A percentile compares a stretch with the other conserved stretches of the same genome.
These are phyloP conservation scores for Macrophya annulata DNA, from an alignment of 2,888 invertebrate species.

Conservation along the genomic window DNA sequence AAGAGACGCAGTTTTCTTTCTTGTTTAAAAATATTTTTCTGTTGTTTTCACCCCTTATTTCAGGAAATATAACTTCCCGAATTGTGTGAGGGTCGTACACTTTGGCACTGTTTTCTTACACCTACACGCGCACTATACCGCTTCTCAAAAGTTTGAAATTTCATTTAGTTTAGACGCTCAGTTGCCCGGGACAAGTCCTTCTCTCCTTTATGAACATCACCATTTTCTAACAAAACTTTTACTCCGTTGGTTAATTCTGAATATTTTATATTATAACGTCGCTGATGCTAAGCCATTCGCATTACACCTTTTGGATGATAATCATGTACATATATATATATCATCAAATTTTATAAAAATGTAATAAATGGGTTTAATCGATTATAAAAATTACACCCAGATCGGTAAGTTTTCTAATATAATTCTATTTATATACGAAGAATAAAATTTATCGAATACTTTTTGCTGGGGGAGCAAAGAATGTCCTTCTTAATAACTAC, in stretches of 20 bases:
- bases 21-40: slow-evolving; percentile 60
- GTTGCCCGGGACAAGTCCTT: slow-evolving; percentile 46
- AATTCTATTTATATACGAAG: background rate
- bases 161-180: slow-evolving; percentile 58
- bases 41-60: slow-evolving; percentile 61
- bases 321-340: background rate
- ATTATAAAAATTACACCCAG: background rate
- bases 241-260: slow-evolving; percentile 16
- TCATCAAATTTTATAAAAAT: background rate
- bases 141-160: slow-evolving; percentile 58
- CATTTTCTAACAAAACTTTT: slow-evolving; percentile 48
- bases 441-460: background rate
- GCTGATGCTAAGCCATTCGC: background rate
- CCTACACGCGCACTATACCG: background rate
- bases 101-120: slow-evolving; percentile 10
- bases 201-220: slow-evolving; percentile 30
- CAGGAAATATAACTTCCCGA: slow-evolving; percentile 59
- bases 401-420: background rate
- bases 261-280: slow-evolving; percentile 31
- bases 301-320: background rate
- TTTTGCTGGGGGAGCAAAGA: background rate
- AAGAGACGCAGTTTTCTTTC: background rate
- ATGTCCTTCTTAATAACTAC: slow-evolving; percentile 24
- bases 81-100: slow-evolving; percentile 42
- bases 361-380: background rate